phyloP scores from a whole-genome alignment of 2,797 vertebrate species.

The Hybognathus amarus region DNA sequence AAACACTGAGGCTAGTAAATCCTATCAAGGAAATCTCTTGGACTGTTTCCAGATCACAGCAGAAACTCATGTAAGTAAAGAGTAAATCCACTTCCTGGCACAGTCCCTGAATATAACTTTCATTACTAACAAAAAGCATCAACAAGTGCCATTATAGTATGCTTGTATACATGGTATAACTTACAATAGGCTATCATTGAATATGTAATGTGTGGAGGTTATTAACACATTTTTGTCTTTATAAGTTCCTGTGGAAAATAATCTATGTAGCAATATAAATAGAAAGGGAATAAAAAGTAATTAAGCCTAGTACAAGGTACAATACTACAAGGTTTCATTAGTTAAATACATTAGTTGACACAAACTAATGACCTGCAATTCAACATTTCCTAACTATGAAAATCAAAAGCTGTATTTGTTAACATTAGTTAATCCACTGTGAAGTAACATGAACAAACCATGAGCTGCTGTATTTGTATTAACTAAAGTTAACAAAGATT shows the following conservation, averaged over 20 bases:
- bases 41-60: constrained; percentile 1
- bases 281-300: not conserved
- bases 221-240: not conserved
- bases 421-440: no score
- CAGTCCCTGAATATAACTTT: not conserved
- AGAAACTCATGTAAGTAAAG: not conserved
- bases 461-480: no score
- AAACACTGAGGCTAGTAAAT: constrained; percentile 15
- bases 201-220: not conserved
- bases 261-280: no score
- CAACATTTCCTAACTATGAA: no score
- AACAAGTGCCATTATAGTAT: not conserved
- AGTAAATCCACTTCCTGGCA: not conserved
- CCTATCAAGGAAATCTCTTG: constrained; percentile 27
- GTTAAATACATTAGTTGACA: no score
- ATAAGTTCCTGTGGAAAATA: no score
- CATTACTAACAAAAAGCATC: not conserved
- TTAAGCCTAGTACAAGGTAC: no score
- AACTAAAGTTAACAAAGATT: no score
- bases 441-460: no score
- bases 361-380: no score
- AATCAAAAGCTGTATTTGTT: no score
- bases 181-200: not conserved
- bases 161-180: not conserved
- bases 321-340: not conserved